Evolutionary conservation across 1,140 invertebrate genomes (phyloP).

Genomic region (Sarcophaga bullata): DNA sequence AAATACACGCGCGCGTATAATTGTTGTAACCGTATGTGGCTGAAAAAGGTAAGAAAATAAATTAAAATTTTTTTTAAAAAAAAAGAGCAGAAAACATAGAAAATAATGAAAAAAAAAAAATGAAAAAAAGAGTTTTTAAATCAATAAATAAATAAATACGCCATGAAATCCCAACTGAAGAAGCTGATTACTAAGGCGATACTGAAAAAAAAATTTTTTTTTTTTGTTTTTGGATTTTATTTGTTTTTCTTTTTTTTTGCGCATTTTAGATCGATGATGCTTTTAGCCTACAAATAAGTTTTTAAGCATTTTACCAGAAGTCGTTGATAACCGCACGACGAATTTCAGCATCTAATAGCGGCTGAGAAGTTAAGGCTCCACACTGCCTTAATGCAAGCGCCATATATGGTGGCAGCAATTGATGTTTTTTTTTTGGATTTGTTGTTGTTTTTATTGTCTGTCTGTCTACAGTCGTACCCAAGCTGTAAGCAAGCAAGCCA

Average conservation of each 20-base stretch:
- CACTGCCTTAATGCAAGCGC: background rate
- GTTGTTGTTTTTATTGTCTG: no score
- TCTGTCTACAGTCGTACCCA: background rate
- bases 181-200: slow-evolving; percentile 6
- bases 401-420: slow-evolving; percentile 27
- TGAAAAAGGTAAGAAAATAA: background rate
- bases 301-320: background rate
- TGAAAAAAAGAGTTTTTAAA: background rate
- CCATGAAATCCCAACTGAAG: slow-evolving; percentile 28
- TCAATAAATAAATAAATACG: background rate
- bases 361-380: background rate
- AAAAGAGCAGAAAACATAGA: background rate
- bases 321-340: background rate
- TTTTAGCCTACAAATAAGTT: slow-evolving; percentile 38
- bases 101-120: slow-evolving; percentile 8
- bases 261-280: slow-evolving; percentile 27
- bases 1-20: slow-evolving; percentile 1
- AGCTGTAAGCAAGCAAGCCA: background rate
- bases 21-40: background rate
- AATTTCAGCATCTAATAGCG: background rate
- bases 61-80: background rate
- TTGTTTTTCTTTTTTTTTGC: background rate
- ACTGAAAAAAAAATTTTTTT: no score
- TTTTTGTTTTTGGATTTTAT: no score
- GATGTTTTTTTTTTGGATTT: background rate